phyloP scores from a whole-genome alignment of 2,888 invertebrate species.

The Sialis fuliginosa region DNA sequence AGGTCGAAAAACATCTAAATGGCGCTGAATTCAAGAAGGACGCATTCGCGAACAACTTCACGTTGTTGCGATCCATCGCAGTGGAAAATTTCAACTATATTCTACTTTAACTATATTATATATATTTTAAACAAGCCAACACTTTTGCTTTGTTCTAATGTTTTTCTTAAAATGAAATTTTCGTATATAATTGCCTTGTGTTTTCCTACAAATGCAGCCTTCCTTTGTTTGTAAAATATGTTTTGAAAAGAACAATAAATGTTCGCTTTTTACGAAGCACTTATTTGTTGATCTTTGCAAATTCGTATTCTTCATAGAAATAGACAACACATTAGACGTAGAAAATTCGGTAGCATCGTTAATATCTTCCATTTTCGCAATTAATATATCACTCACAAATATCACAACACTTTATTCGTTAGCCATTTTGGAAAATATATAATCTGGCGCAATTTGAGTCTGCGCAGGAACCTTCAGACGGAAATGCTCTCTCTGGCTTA shows the following conservation, averaged over 20 bases:
- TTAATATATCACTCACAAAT: background rate
- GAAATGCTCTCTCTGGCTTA: too few relatives aligned
- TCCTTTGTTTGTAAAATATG: background rate
- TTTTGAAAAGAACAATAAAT: background rate
- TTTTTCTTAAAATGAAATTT: background rate
- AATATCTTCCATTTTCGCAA: background rate
- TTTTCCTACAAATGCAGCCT: background rate
- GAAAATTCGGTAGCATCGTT: background rate
- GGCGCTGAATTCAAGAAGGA: background rate
- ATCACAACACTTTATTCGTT: background rate
- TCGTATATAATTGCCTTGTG: background rate
- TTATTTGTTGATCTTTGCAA: background rate
- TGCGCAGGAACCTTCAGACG: too few relatives aligned
- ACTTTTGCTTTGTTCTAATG: background rate
- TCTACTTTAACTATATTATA: background rate
- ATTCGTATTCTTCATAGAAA: too few relatives aligned
- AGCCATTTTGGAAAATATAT: background rate
- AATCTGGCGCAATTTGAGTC: too few relatives aligned
- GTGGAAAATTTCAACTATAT: background rate
- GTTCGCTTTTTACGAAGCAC: background rate
- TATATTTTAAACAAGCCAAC: background rate
- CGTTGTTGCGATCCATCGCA: background rate
- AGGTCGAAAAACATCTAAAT: background rate
- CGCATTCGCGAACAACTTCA: background rate
- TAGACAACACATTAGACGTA: background rate